phyloP scores from a whole-genome alignment of 2,888 invertebrate species.

The Temnothorax rugatulus region DNA sequence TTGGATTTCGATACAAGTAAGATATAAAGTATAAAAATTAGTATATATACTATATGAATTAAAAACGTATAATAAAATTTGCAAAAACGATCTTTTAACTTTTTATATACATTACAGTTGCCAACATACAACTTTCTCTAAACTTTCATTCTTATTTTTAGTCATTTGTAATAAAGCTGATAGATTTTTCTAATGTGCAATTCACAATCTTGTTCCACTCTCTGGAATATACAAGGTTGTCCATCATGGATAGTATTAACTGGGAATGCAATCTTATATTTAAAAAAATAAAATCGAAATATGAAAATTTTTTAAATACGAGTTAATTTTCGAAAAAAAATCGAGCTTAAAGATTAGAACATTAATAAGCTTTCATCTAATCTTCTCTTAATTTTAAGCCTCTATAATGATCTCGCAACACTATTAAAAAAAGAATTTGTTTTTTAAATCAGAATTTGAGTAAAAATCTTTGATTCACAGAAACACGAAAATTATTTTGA shows the following conservation, averaged over 20 bases:
- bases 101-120: constrained; percentile 74
- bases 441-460: neutral
- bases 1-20: constrained; percentile 49
- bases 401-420: neutral
- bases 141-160: constrained; percentile 29
- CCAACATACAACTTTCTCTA: constrained; percentile 60
- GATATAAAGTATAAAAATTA: constrained; percentile 60
- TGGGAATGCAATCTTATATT: neutral
- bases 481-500: neutral
- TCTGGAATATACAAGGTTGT: neutral
- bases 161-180: neutral
- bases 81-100: constrained; percentile 71
- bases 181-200: neutral
- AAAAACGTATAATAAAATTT: constrained; percentile 60
- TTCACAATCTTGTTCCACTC: neutral
- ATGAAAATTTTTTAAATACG: neutral
- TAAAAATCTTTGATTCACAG: neutral
- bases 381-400: neutral
- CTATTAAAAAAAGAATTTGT: neutral
- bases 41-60: constrained; percentile 53
- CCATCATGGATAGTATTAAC: neutral
- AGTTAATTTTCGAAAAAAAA: neutral
- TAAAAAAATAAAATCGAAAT: neutral
- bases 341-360: neutral
- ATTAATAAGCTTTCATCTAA: constrained; percentile 1